These are phyloP conservation scores for Argentina silus DNA, from an alignment of 2,797 vertebrate genomes.

Conservation along the genomic window DNA sequence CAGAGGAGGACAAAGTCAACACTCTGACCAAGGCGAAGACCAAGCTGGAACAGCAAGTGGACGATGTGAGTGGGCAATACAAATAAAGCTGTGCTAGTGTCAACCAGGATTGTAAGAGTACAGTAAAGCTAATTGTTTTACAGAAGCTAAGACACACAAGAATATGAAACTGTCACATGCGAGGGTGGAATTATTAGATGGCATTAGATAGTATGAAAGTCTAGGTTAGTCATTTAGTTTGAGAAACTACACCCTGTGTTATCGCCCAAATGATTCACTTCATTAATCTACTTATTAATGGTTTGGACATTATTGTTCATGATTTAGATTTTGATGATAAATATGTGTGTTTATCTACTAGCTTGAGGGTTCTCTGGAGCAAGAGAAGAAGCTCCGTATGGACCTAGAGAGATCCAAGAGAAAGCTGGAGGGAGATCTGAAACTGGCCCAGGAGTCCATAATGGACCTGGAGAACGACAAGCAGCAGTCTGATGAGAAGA, in stretches of 20 bases:
- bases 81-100: too few species aligned
- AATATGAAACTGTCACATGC: too few species aligned
- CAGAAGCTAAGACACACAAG: too few species aligned
- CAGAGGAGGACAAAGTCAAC: slow-evolving; percentile 78
- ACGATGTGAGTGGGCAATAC: slow-evolving; percentile 30
- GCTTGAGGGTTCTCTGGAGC: slow-evolving; percentile 78
- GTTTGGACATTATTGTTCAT: background rate
- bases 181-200: too few species aligned
- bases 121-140: too few species aligned
- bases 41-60: slow-evolving; percentile 80
- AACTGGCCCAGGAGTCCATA: slow-evolving; percentile 71
- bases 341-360: slow-evolving; percentile 30
- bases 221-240: too few species aligned
- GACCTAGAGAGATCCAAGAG: slow-evolving; percentile 77
- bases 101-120: too few species aligned
- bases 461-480: slow-evolving; percentile 80
- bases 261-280: too few species aligned
- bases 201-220: background rate
- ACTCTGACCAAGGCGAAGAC: slow-evolving; percentile 72
- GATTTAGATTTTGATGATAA: background rate
- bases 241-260: too few species aligned
- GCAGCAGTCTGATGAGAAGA: slow-evolving; percentile 75
- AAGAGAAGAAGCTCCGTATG: slow-evolving; percentile 81
- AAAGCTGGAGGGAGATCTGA: slow-evolving; percentile 79
- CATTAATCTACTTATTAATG: too few species aligned